These are phyloP conservation scores for Odontothrips loti DNA, from an alignment of 2,888 invertebrate species.

Conservation along the genomic window DNA sequence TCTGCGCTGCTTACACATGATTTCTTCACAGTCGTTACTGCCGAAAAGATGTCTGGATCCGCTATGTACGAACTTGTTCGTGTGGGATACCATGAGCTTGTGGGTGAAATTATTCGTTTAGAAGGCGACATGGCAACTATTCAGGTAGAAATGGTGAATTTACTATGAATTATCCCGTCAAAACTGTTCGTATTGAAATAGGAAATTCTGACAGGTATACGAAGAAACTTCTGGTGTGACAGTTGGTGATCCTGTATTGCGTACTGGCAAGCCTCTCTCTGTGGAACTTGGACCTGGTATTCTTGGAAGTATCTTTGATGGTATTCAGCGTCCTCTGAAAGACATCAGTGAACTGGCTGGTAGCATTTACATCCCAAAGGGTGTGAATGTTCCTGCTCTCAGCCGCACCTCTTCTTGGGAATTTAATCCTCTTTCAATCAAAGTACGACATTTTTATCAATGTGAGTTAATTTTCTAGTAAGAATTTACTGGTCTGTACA, in stretches of 20 bases:
- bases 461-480: not conserved
- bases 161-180: not conserved
- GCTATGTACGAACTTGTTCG: slow-evolving; percentile 99
- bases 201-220: slow-evolving; percentile 61
- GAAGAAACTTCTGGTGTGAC: slow-evolving; percentile 97
- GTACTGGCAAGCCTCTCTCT: slow-evolving; percentile 97
- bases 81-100: slow-evolving; percentile 95
- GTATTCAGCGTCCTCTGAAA: slow-evolving; percentile 97
- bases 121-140: slow-evolving; percentile 99
- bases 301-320: slow-evolving; percentile 99
- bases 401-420: slow-evolving; percentile 83
- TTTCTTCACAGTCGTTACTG: slow-evolving; percentile 81
- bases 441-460: slow-evolving; percentile 51
- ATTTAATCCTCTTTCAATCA: slow-evolving; percentile 78
- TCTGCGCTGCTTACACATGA: slow-evolving; percentile 25
- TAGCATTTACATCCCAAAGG: slow-evolving; percentile 99
- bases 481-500: slow-evolving; percentile 30
- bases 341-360: slow-evolving; percentile 90
- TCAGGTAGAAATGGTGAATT: slow-evolving; percentile 62
- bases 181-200: not conserved
- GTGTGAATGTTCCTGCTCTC: slow-evolving; percentile 90
- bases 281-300: slow-evolving; percentile 96
- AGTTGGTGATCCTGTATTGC: slow-evolving; percentile 96
- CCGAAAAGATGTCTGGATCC: slow-evolving; percentile 97
- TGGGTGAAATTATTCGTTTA: slow-evolving; percentile 98